Percentiles rank a stretch among this genome's conserved stretches.
Conservation (phyloP, 2,113 vertebrate species). For the Aegotheles bennettii region DNA sequence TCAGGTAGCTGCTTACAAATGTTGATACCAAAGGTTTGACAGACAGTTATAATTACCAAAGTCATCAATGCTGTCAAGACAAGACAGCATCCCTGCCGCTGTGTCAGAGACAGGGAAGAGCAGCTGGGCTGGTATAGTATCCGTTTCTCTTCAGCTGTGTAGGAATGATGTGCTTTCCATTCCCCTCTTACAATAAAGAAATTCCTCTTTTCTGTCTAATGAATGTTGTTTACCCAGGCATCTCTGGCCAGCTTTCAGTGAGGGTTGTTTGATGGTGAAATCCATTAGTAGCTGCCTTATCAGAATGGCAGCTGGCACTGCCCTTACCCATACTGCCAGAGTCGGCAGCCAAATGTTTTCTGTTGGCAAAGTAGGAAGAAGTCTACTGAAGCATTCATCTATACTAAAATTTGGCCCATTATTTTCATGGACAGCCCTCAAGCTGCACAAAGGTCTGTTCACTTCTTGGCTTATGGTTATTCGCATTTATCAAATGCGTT, state of each 20-base stretch:
- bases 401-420: not conserved
- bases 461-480: not conserved
- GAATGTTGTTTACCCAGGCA: not conserved
- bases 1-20: not conserved
- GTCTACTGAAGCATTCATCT: conserved; percentile 3
- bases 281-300: conserved; percentile 33
- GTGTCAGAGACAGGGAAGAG: not conserved
- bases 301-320: not conserved
- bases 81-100: not conserved
- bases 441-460: conserved; percentile 9
- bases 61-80: not conserved
- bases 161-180: not conserved
- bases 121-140: not conserved
- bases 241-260: conserved; percentile 14
- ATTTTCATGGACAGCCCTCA: not conserved
- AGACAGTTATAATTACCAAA: not conserved
- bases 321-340: not conserved
- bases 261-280: conserved; percentile 1
- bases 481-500: not conserved
- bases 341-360: conserved; percentile 15
- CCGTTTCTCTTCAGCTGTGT: not conserved
- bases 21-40: not conserved
- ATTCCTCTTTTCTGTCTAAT: not conserved
- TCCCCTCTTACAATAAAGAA: not conserved
- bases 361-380: not conserved